Base-by-base conservation (phyloP, 2,888 invertebrate species). In the Epiblema foenella region DNA sequence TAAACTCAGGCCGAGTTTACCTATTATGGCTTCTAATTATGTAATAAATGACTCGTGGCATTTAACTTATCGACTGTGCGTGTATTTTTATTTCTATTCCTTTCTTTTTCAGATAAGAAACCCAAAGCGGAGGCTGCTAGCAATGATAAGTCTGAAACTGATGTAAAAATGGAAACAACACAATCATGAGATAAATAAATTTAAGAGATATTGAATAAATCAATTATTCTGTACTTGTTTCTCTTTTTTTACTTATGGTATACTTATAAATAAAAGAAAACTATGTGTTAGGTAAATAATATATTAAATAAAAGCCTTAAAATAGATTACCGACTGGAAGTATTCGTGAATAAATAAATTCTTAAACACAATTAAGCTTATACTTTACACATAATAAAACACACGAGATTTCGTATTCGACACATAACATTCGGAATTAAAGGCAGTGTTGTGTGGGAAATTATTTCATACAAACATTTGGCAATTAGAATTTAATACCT, bases 261-360 rank as follows among this genome's bases (percentile, higher is more conserved):
- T 49, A 17, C 24, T 33, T 42, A 65, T 37, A 24, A 72, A 49
- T 66, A n/a, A 68, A 68, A 58, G n/a, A 2, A 68, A 42, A 17
- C 2, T 11, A 11, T 39, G 20, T 58, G 20, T 63, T 39, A 10
- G 56, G 60, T 68, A 62, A 77, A 77, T 71, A 73, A 39, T 81
- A 80, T 81, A 83, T 80, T 68, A 78, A 77, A 75, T 51, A 29
- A 57, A 79, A 75, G 75, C 78, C 72, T 75, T 77, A 78, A 77
- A 74, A 77, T 75, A 78, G 29, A 73, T 78, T 78, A 79, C 72
- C 81, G 75, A 79, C 79, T 79, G 71, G 15, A 57, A 57, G 24
- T 54, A 51, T 20, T 37, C 15, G 51, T 51, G 37, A 29, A 56
- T 70, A 65, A 54, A 60, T 46, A 70, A 46, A 54, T 42, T 54